Conservation (phyloP, 2,797 vertebrate species). For the Sebastes vulpes region DNA sequence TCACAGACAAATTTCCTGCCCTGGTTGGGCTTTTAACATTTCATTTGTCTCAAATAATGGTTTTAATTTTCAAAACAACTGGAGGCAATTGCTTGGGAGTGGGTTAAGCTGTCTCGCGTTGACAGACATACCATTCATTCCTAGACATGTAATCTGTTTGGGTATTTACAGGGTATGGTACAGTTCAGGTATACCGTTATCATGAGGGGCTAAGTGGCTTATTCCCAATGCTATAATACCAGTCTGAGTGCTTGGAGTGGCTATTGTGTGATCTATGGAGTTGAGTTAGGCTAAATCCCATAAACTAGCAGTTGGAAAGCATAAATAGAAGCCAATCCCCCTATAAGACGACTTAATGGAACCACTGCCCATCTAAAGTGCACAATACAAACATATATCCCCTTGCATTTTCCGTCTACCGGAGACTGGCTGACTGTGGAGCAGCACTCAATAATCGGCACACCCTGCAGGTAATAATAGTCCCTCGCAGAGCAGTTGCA, state of each 20-base stretch:
- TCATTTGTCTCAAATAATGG: conserved; percentile 35
- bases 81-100: conserved; percentile 36
- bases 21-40: conserved; percentile 2
- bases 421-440: conserved; percentile 17
- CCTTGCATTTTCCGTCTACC: not conserved
- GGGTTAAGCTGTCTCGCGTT: conserved; percentile 55
- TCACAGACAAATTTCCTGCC: conserved; percentile 41
- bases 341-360: conserved; percentile 14
- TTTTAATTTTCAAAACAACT: conserved; percentile 53
- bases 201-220: conserved; percentile 42
- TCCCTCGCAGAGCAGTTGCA: conserved; percentile 45
- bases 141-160: conserved; percentile 76
- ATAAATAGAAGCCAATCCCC: conserved; percentile 37
- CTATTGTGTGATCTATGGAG: conserved; percentile 41
- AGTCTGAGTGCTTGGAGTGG: conserved; percentile 21
- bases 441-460: conserved; percentile 15
- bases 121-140: conserved; percentile 78
- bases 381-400: conserved; percentile 3
- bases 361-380: not conserved
- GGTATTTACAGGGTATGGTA: conserved; percentile 53
- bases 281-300: conserved; percentile 43
- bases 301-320: conserved; percentile 30
- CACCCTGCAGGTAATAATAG: conserved; percentile 62
- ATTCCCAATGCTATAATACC: conserved; percentile 37
- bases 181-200: conserved; percentile 51